Evolutionary conservation across 2,113 vertebrate species (phyloP).

Genomic region (Indicator maculatus): DNA sequence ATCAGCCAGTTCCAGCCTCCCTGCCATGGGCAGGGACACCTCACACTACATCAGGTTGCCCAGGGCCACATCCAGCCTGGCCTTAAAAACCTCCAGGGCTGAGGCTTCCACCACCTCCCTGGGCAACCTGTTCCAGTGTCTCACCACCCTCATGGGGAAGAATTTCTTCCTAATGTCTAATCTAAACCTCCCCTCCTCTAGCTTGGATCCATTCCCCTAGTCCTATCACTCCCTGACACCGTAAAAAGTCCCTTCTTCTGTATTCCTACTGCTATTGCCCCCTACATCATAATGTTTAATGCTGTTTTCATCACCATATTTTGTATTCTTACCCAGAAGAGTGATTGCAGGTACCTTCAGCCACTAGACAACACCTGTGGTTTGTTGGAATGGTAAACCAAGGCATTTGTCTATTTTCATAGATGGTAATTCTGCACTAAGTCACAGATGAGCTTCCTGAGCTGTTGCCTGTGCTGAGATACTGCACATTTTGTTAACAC

Average conservation of each 20-base stretch:
- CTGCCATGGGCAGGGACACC: too few relatives aligned
- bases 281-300: background rate
- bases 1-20: too few relatives aligned
- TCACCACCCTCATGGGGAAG: too few relatives aligned
- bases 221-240: too few relatives aligned
- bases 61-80: too few relatives aligned
- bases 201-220: too few relatives aligned
- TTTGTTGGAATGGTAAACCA: background rate
- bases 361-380: fast-evolving
- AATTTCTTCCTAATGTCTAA: too few relatives aligned
- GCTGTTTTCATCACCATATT: background rate
- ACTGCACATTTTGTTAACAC: background rate
- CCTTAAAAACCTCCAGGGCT: too few relatives aligned
- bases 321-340: background rate
- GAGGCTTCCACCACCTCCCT: too few relatives aligned
- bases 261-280: background rate
- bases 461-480: background rate
- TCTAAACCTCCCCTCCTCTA: too few relatives aligned
- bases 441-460: background rate
- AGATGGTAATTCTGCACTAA: background rate
- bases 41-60: too few relatives aligned
- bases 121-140: too few relatives aligned
- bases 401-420: background rate
- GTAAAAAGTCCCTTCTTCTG: background rate
- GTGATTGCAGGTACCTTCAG: background rate